phyloP scores from a whole-genome alignment of 2,888 invertebrate genomes.

The Dromius quadrimaculatus region DNA sequence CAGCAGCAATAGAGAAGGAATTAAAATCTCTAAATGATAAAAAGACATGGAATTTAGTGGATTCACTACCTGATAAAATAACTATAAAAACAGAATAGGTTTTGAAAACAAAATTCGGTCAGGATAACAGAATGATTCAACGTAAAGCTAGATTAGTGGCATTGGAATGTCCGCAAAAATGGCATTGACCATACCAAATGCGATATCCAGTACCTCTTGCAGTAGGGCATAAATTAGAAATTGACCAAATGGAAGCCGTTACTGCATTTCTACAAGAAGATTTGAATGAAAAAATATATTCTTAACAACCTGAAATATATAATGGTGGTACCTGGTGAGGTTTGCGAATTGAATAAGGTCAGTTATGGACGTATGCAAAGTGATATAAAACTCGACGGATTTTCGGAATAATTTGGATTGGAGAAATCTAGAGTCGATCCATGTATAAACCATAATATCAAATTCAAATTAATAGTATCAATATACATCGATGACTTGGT shows the following conservation, averaged over 20 bases:
- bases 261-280: slow-evolving; percentile 58
- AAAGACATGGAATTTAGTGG: slow-evolving; percentile 50
- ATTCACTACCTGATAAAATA: slow-evolving; percentile 48
- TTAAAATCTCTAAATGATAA: slow-evolving; percentile 49
- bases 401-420: background rate
- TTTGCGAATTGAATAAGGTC: background rate
- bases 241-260: slow-evolving; percentile 58
- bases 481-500: slow-evolving; percentile 1
- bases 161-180: slow-evolving; percentile 56
- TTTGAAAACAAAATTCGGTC: slow-evolving; percentile 50
- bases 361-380: slow-evolving; percentile 55
- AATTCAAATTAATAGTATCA: background rate
- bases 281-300: slow-evolving; percentile 58
- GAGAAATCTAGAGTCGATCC: background rate
- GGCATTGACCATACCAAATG: slow-evolving; percentile 58
- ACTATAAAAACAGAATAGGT: slow-evolving; percentile 54
- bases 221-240: slow-evolving; percentile 54
- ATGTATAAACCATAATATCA: background rate
- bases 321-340: slow-evolving; percentile 29
- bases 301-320: slow-evolving; percentile 54
- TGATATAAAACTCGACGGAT: slow-evolving; percentile 48
- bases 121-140: background rate
- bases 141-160: slow-evolving; percentile 57
- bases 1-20: slow-evolving; percentile 54
- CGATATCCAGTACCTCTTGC: slow-evolving; percentile 56